Evolutionary conservation across 2,113 vertebrate genomes (phyloP), one percentile per base, ranked within the genome.

Genomic region (Mus pahari): DNA sequence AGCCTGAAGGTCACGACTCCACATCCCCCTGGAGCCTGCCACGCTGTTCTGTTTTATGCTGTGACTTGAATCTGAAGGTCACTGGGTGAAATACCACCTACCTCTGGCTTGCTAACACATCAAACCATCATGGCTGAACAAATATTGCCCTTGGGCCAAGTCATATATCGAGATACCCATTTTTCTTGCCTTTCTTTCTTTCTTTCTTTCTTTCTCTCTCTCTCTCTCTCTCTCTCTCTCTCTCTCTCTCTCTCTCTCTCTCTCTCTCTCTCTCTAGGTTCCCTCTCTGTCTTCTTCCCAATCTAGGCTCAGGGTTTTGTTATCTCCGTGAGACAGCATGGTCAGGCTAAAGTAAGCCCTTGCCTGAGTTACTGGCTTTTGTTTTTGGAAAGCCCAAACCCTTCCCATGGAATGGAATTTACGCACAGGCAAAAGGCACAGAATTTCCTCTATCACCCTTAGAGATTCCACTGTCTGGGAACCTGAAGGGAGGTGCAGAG

Each of bases 1-100:
- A 86, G 82, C 77, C 81, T 83, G 92, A 94, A 86, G 97, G 95
- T 94, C 95, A 60, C 64, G 13, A 55, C 39, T 70, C 70, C 36
- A 9, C 11, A 22, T 11, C 36, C 48, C 81, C 24, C 92, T 33
- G 71, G 5, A 50, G 79, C 75, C 0, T 0, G 75, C 75, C 71
- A 42, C 0, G 9, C 39, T 82, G 28, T 22, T 87, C 33, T 88
- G 60, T n/a, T 89, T 71, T 66, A 17, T 6, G 68, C 48, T 33
- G 39, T 68, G 81, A 90, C 96, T 94, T 86, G 84, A 81, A 48
- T 86, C 86, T 84, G 77, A 84, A 95, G 81, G 96, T 78, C 86
- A 66, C 42, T 9, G 77, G 36, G 48, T 91, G 82, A 94, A 90
- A 77, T 64, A 45, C 83, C 39, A 6, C 92, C 87, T 39, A 1